Evolutionary conservation across 2,888 invertebrate species (phyloP).

Genomic region (Caenorhabditis sp.): DNA sequence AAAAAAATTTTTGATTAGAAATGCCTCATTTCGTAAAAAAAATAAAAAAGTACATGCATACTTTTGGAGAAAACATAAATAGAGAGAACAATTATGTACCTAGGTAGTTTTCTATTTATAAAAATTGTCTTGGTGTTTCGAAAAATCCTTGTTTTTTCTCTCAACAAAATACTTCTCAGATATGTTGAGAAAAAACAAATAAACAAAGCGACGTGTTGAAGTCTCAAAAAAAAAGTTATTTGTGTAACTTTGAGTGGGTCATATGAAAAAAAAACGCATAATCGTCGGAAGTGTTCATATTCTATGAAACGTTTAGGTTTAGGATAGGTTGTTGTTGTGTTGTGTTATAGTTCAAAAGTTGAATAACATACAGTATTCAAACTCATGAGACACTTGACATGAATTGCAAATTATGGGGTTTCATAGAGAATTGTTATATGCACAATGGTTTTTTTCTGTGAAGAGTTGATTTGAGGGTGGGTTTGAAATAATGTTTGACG

Average conservation of each 20-base stretch:
- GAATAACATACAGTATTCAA: background rate
- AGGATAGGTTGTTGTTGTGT: background rate
- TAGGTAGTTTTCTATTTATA: slow-evolving; percentile 6
- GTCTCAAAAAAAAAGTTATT: slow-evolving; percentile 4
- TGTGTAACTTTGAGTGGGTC: slow-evolving; percentile 1
- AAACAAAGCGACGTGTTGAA: background rate
- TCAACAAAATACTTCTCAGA: background rate
- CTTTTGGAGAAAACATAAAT: background rate
- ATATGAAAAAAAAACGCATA: slow-evolving; percentile 2
- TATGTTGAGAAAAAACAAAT: background rate
- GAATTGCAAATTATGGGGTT: background rate
- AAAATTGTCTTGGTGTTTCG: background rate
- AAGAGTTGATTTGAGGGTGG: background rate
- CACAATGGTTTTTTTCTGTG: background rate
- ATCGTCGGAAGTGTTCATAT: slow-evolving; percentile 12
- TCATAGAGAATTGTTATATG: background rate
- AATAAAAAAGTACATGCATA: background rate
- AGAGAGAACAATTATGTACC: slow-evolving; percentile 24
- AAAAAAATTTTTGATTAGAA: background rate
- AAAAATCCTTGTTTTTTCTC: background rate
- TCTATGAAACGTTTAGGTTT: background rate
- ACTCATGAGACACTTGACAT: background rate
- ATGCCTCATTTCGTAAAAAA: no score
- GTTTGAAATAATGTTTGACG: no score
- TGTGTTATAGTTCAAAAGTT: background rate